Evolutionary conservation across 23 tunicate genomes (phyloP).

Genomic region (Phallusia fumigata): DNA sequence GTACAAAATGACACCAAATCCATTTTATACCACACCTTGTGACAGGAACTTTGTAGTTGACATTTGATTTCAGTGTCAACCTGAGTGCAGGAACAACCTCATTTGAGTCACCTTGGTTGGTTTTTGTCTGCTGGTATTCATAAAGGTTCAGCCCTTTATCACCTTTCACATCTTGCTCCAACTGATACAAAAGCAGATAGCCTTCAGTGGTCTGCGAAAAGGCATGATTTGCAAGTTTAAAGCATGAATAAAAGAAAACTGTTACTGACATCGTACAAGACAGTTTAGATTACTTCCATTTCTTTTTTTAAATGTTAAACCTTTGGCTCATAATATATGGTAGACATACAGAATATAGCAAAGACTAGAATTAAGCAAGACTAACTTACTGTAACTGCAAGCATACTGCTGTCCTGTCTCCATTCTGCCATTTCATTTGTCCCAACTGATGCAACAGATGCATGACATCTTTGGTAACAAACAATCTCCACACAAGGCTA

Average conservation of each 20-base stretch:
- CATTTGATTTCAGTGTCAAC: conserved; percentile 63
- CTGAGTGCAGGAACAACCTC: conserved; percentile 90
- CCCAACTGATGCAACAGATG: conserved; percentile 70
- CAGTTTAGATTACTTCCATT: too few species aligned
- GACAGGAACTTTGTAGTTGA: conserved; percentile 53
- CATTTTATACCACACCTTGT: conserved; percentile 53
- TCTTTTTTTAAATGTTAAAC: too few species aligned
- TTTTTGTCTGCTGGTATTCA: conserved; percentile 80
- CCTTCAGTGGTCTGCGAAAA: conserved; percentile 71
- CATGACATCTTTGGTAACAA: conserved; percentile 77
- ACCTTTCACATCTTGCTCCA: conserved; percentile 95
- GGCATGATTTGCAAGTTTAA: background rate
- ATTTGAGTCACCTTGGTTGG: conserved; percentile 82
- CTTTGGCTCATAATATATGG: too few species aligned
- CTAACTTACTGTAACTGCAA: conserved; percentile 78
- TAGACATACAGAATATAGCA: background rate
- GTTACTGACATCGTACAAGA: too few species aligned
- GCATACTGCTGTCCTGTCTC: conserved; percentile 96
- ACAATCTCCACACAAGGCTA: conserved; percentile 98
- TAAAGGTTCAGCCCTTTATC: conserved; percentile 80
- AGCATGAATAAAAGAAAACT: too few species aligned
- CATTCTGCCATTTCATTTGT: conserved; percentile 84
- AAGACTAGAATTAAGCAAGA: background rate
- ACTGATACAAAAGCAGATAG: conserved; percentile 64
- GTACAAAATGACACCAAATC: too few species aligned